Evolutionary conservation across 2,797 vertebrate species (phyloP).

Genomic region (Notolabrus celidotus): DNA sequence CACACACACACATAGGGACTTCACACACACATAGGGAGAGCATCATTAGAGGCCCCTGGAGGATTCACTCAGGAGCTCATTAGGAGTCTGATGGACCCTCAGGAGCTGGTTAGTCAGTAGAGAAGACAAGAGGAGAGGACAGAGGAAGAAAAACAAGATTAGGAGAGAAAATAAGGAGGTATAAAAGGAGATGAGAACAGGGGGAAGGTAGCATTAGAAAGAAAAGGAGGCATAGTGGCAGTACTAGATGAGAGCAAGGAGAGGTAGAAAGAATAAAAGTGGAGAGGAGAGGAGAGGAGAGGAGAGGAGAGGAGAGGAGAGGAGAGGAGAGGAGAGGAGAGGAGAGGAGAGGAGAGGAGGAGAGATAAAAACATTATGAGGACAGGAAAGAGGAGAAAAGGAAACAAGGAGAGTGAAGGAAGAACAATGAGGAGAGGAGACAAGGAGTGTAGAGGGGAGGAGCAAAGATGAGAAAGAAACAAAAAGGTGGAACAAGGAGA

Average conservation of each 20-base stretch:
- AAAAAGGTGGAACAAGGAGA: neutral
- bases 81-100: conserved; percentile 41
- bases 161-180: neutral
- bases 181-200: too few species aligned
- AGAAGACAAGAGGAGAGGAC: conserved; percentile 12
- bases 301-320: neutral
- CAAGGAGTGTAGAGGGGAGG: neutral
- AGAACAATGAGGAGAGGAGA: neutral
- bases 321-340: neutral
- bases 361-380: too few species aligned
- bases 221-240: too few species aligned
- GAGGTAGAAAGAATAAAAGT: too few species aligned
- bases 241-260: too few species aligned
- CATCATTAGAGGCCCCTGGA: conserved; percentile 50
- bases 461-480: too few species aligned
- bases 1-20: conserved; percentile 4
- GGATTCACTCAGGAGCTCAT: conserved; percentile 58
- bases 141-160: neutral
- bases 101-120: conserved; percentile 18
- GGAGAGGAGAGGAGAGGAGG: neutral
- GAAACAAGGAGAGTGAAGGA: neutral
- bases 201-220: too few species aligned
- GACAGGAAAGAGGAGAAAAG: neutral
- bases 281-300: neutral
- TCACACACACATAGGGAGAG: conserved; percentile 15